These are phyloP conservation scores for Drosophila chauvacae DNA, from an alignment of 1,140 invertebrate species.

Conservation along the genomic window DNA sequence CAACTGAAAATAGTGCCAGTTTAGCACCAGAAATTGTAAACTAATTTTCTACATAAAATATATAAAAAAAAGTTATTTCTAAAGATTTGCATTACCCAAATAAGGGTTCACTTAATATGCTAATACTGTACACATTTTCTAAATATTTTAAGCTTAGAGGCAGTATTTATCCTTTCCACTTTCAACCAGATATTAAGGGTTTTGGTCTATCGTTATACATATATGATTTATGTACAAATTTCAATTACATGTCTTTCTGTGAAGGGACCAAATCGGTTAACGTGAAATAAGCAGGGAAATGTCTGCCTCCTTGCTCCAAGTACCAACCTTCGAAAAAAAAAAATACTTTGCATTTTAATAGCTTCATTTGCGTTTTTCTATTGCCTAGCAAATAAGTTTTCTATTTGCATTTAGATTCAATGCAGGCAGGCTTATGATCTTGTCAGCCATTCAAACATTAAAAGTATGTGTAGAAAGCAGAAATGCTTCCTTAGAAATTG, in stretches of 20 bases:
- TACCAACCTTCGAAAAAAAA: slow-evolving; percentile 38
- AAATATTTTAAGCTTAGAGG: too few species aligned
- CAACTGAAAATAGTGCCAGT: slow-evolving; percentile 18
- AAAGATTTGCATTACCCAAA: too few species aligned
- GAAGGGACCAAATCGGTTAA: not conserved
- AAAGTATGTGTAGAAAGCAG: slow-evolving; percentile 21
- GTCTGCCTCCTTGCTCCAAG: not conserved
- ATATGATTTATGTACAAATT: slow-evolving; percentile 5
- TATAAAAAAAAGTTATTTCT: not conserved
- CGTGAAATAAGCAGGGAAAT: not conserved
- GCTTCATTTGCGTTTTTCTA: slow-evolving; percentile 67
- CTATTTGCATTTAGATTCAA: slow-evolving; percentile 73
- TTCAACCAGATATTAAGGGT: not conserved
- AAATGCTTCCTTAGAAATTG: slow-evolving; percentile 35
- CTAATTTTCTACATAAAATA: not conserved
- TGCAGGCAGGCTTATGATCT: slow-evolving; percentile 40
- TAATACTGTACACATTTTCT: too few species aligned
- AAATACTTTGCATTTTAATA: slow-evolving; percentile 71
- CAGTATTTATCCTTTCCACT: not conserved
- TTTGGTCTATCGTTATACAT: not conserved
- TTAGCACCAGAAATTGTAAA: not conserved
- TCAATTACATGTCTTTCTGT: slow-evolving; percentile 1
- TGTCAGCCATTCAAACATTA: slow-evolving; percentile 19
- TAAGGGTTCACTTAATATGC: not conserved
- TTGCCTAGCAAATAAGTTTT: slow-evolving; percentile 48